These are phyloP conservation scores for Eupithecia pulchellata DNA, from an alignment of 2,888 invertebrate genomes.

Conservation along the genomic window DNA sequence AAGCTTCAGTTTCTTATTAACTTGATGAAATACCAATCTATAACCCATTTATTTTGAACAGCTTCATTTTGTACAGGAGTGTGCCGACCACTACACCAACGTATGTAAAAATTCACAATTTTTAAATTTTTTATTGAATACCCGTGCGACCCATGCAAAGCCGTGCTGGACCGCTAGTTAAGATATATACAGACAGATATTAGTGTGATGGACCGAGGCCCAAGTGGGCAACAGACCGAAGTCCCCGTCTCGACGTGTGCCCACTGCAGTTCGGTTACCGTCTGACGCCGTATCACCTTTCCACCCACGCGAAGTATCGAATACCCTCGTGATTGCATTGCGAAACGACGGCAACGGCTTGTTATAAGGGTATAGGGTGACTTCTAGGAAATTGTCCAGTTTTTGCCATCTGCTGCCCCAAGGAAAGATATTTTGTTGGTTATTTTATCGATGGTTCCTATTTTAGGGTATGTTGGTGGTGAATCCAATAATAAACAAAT, in stretches of 20 bases:
- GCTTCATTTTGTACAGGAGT: too few species aligned
- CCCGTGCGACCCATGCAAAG: too few species aligned
- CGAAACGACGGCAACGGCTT: slow-evolving; percentile 48
- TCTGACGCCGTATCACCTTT: slow-evolving; percentile 68
- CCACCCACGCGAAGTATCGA: slow-evolving; percentile 45
- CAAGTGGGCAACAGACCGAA: slow-evolving; percentile 67
- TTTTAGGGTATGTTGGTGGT: too few species aligned
- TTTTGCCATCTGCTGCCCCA: slow-evolving; percentile 27
- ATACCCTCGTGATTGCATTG: slow-evolving; percentile 56
- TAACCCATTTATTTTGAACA: too few species aligned
- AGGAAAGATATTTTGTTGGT: not conserved
- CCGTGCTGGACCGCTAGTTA: too few species aligned
- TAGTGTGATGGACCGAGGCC: not conserved
- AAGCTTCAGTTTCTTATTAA: too few species aligned
- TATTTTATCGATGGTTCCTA: not conserved
- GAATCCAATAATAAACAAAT: too few species aligned
- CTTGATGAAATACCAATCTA: too few species aligned
- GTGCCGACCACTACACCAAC: too few species aligned
- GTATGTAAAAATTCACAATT: too few species aligned
- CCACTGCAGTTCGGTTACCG: slow-evolving; percentile 69
- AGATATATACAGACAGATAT: too few species aligned
- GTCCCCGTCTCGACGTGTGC: slow-evolving; percentile 65
- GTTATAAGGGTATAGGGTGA: slow-evolving; percentile 43
- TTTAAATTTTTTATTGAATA: too few species aligned
- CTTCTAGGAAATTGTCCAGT: slow-evolving; percentile 39